Conservation (phyloP, 1,140 invertebrate species). For the Meloidogyne exigua region DNA sequence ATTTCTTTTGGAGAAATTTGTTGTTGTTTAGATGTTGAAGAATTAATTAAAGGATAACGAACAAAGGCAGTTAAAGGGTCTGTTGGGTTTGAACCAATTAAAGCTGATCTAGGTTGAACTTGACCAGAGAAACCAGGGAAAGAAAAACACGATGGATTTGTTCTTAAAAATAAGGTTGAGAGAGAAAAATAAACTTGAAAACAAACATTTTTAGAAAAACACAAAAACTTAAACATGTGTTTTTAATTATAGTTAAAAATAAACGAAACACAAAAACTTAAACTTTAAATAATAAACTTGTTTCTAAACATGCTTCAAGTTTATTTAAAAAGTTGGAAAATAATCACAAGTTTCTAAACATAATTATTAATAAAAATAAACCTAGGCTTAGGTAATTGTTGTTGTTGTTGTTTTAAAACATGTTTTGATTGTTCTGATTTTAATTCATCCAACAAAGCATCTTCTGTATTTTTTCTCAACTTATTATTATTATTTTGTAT, state of each 20-base stretch:
- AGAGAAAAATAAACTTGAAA: background rate
- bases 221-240: too few species aligned
- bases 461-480: background rate
- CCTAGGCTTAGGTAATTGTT: background rate
- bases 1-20: background rate
- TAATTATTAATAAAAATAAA: background rate
- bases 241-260: background rate
- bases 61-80: constrained; percentile 19
- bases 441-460: background rate
- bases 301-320: too few species aligned
- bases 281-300: background rate
- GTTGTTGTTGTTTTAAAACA: background rate
- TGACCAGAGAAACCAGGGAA: constrained; percentile 12
- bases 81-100: background rate
- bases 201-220: background rate
- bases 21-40: background rate
- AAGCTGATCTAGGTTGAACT: constrained; percentile 1
- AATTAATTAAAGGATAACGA: constrained; percentile 2
- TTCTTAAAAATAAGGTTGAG: constrained; percentile 7
- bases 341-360: background rate
- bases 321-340: too few species aligned
- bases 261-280: background rate
- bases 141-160: constrained; percentile 30
- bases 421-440: background rate
- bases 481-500: background rate